phyloP scores from a whole-genome alignment of 2,888 invertebrate species.

The Agonopterix heracliana region DNA sequence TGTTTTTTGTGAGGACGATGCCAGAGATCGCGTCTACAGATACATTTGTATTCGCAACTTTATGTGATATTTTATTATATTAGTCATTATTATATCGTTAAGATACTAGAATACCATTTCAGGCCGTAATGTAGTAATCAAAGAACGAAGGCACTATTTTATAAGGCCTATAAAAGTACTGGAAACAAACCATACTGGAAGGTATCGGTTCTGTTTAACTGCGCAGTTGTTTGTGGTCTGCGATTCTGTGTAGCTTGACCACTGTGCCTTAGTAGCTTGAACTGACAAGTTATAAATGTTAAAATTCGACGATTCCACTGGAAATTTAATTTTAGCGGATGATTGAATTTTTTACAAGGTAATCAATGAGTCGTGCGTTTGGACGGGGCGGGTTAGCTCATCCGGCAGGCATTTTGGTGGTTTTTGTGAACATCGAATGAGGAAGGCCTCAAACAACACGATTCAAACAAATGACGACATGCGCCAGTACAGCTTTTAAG shows the following conservation, averaged over 20 bases:
- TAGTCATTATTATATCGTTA: too few relatives aligned
- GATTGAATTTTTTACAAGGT: conserved; percentile 69
- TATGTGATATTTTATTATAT: too few relatives aligned
- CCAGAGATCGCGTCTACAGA: too few relatives aligned
- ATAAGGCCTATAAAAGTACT: too few relatives aligned
- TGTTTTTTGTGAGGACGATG: too few relatives aligned
- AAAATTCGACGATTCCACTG: conserved; percentile 45
- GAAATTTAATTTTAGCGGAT: conserved; percentile 60
- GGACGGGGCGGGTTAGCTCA: conserved; percentile 71
- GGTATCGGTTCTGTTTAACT: not conserved
- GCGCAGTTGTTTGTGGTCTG: conserved; percentile 1
- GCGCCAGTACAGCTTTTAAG: conserved; percentile 12
- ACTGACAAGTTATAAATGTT: conserved; percentile 3
- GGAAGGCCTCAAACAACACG: conserved; percentile 69
- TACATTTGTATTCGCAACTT: too few relatives aligned
- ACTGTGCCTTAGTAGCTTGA: too few relatives aligned
- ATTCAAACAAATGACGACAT: conserved; percentile 64
- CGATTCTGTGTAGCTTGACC: conserved; percentile 15
- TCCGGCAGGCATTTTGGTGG: conserved; percentile 68
- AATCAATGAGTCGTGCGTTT: conserved; percentile 69
- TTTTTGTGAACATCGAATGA: conserved; percentile 60
- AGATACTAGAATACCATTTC: too few relatives aligned
- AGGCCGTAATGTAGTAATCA: too few relatives aligned
- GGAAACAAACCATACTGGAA: too few relatives aligned
- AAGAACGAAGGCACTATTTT: too few relatives aligned